Evolutionary conservation across 2,888 invertebrate genomes (phyloP).

Genomic region (Deladenus siricidicola): DNA sequence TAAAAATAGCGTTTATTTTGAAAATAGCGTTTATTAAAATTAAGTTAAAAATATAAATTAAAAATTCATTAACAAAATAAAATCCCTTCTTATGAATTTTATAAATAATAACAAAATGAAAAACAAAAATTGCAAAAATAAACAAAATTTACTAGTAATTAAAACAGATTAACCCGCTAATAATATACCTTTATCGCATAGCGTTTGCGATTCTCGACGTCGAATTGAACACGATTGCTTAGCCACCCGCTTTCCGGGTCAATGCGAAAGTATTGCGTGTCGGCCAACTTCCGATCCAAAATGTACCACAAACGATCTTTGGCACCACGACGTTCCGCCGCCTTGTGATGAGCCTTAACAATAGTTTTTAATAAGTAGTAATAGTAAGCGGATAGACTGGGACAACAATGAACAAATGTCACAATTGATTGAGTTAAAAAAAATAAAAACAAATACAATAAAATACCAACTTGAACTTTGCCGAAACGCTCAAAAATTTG

Average conservation of each 20-base stretch:
- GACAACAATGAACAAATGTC: not conserved
- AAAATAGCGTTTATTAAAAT: slow-evolving; percentile 1
- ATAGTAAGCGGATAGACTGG: not conserved
- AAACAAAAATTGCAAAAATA: not conserved
- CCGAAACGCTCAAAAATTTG: not conserved
- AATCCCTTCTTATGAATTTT: too few species aligned
- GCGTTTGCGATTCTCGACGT: too few species aligned
- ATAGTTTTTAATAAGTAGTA: not conserved
- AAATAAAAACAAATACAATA: not conserved
- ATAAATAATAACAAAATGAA: not conserved
- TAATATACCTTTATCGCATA: not conserved
- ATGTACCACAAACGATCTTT: slow-evolving; percentile 26
- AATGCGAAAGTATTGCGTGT: slow-evolving; percentile 16
- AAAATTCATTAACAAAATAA: too few species aligned
- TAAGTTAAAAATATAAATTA: too few species aligned
- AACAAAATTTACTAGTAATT: not conserved
- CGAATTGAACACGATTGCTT: slow-evolving; percentile 16
- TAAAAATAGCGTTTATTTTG: too few species aligned
- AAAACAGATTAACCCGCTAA: not conserved
- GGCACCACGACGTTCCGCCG: slow-evolving; percentile 25
- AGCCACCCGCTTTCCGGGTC: slow-evolving; percentile 24
- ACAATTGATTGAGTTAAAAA: not conserved
- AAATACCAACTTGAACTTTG: not conserved
- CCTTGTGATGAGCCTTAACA: slow-evolving; percentile 29
- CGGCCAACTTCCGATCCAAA: slow-evolving; percentile 15